phyloP scores from a whole-genome alignment of 1,140 invertebrate genomes.

The Mizuhopecten yessoensis region DNA sequence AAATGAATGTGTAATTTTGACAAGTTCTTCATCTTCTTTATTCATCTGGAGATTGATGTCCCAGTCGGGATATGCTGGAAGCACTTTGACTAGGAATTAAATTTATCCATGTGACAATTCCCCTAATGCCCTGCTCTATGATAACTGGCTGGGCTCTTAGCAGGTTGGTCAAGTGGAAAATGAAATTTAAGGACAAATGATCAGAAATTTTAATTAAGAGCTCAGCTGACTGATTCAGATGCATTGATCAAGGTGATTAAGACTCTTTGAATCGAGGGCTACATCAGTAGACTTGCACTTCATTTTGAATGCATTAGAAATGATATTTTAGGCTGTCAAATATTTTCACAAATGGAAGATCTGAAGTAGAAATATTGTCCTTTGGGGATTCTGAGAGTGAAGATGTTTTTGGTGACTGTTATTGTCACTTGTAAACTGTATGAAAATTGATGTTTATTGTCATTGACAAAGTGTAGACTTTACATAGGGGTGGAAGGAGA shows the following conservation, averaged over 20 bases:
- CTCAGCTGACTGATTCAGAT: not conserved
- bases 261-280: not conserved
- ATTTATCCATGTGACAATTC: slow-evolving; percentile 28
- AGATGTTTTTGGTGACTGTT: no score
- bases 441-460: no score
- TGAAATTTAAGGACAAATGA: slow-evolving; percentile 19
- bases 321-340: not conserved
- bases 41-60: not conserved
- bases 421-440: no score
- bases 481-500: no score
- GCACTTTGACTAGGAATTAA: slow-evolving; percentile 1
- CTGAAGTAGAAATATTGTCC: not conserved
- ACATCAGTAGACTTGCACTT: not conserved
- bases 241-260: not conserved
- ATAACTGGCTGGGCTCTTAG: slow-evolving; percentile 1
- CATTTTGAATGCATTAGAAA: not conserved
- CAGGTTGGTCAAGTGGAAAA: slow-evolving; percentile 14
- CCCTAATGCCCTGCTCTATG: not conserved
- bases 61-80: not conserved
- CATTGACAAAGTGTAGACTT: no score
- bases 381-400: no score
- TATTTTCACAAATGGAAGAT: not conserved
- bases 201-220: slow-evolving; percentile 21
- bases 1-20: slow-evolving; percentile 40
- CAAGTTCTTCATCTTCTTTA: slow-evolving; percentile 34